A percentile compares a stretch with the other conserved stretches of the same genome.
Conservation (phyloP, 2,797 vertebrate species). For the Todus mexicanus region DNA sequence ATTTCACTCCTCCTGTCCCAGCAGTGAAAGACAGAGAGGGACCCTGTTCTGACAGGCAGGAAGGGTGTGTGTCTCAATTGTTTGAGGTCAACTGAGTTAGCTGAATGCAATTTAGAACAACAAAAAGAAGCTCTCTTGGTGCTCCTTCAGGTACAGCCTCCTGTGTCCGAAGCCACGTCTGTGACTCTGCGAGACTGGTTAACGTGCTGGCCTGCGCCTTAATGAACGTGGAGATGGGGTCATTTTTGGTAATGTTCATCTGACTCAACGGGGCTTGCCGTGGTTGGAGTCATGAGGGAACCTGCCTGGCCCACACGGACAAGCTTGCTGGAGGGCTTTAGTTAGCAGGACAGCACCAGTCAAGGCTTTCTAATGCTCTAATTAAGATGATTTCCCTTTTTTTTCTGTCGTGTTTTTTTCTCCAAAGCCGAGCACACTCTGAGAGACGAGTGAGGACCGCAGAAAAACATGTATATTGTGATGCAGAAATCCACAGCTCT, state of each 20-base stretch:
- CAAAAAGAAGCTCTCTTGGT: neutral
- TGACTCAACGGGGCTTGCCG: neutral
- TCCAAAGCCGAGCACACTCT: neutral
- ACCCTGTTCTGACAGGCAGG: slow-evolving; percentile 61
- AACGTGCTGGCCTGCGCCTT: slow-evolving; percentile 5
- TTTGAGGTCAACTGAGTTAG: slow-evolving; percentile 61
- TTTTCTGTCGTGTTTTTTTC: neutral
- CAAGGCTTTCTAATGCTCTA: neutral
- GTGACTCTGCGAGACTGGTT: neutral
- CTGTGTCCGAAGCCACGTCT: neutral
- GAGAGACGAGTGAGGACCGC: neutral
- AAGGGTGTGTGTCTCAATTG: slow-evolving; percentile 59
- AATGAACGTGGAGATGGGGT: neutral
- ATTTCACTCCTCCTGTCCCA: slow-evolving; percentile 56
- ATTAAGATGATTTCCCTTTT: neutral
- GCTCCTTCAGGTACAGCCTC: neutral
- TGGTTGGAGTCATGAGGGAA: neutral
- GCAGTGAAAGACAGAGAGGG: slow-evolving; percentile 20
- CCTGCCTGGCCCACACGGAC: neutral
- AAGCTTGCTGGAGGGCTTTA: neutral
- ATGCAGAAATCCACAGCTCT: slow-evolving; percentile 25
- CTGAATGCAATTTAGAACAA: neutral
- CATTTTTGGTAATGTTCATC: neutral
- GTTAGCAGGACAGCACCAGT: neutral
- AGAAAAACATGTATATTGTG: neutral